Base-by-base conservation (phyloP, 2,113 vertebrate genomes). In the Pachyramphus minor region DNA sequence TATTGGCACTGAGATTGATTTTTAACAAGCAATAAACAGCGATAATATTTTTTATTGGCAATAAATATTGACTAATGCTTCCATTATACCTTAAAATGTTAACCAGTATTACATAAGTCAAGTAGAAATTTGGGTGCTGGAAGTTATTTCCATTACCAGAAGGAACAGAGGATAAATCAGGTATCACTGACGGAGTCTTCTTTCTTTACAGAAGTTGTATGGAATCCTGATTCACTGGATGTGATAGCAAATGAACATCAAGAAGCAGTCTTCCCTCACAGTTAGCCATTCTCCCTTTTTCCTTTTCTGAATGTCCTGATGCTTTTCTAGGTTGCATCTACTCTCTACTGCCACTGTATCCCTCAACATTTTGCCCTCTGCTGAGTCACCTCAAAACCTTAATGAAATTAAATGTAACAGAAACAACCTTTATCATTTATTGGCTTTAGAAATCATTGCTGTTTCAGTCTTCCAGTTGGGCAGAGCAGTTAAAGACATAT, bases 1-100 rank as follows among this genome's bases (percentile, higher is more conserved):
- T 77, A 42, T 3, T 37, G 44, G 18, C 64, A 52, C 44, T 27
- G 30, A 60, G 59, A 31, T 53, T 0, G 1, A 1, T 50, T 75
- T 76, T 11, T 12, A 44, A 59, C 56, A 56, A 49, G 15, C 27
- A 52, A 22, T 42, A 24, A 81, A 62, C 12, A 59, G 4, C 23
- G 74, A 14, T 33, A 28, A 27, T 42, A 21, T 13, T 49, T 75
- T 81, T 63, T 75, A 5, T 30, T 68, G 18, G 33, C 55, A 18
- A 39, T 87, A 25, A 20, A 30, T 69, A 30, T 22, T 80, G 49
- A 49, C 13, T 50, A 56, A 25, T 28, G 5, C 18, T 69, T 69
- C 27, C 23, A 50, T n/a, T 2, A 1, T 33, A 44, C 20, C 25
- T 69, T 45, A 18, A 55, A 59, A 37, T 85, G 25, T 67, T 73